Percentiles rank a stretch among this genome's conserved stretches.
Evolutionary conservation across 2,113 vertebrate species (phyloP).

Genomic region (Panthera leo): DNA sequence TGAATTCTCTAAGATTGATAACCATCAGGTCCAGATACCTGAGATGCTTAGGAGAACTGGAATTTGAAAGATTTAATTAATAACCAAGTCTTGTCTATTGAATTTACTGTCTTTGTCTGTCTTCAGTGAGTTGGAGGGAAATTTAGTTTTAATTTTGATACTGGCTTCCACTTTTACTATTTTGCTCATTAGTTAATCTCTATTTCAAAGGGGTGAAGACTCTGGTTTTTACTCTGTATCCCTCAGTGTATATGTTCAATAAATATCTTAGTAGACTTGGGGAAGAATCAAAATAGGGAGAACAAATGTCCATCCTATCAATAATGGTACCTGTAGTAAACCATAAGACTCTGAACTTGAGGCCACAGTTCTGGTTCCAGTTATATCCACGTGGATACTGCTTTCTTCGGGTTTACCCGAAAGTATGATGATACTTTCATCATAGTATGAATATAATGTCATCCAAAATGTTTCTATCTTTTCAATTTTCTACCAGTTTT

Average conservation of each 20-base stretch:
- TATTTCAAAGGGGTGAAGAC: background rate
- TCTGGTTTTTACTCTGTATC: background rate
- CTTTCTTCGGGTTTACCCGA: background rate
- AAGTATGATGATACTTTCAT: too few relatives aligned
- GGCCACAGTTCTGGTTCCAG: background rate
- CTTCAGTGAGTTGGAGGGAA: background rate
- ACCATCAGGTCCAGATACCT: background rate
- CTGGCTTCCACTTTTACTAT: background rate
- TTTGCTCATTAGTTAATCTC: background rate
- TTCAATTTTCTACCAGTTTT: background rate
- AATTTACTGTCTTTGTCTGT: background rate
- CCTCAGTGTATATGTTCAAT: background rate
- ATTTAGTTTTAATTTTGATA: background rate
- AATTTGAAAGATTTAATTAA: background rate
- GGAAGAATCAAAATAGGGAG: background rate
- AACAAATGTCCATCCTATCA: background rate
- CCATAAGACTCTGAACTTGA: background rate
- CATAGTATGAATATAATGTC: background rate
- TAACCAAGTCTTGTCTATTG: background rate
- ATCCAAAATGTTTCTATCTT: background rate
- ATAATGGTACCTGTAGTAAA: background rate
- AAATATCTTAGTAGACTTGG: background rate
- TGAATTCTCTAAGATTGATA: background rate
- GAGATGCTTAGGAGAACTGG: background rate
- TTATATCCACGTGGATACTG: background rate